Base-by-base conservation (phyloP, 2,113 vertebrate species). In the Platichthys flesus region DNA sequence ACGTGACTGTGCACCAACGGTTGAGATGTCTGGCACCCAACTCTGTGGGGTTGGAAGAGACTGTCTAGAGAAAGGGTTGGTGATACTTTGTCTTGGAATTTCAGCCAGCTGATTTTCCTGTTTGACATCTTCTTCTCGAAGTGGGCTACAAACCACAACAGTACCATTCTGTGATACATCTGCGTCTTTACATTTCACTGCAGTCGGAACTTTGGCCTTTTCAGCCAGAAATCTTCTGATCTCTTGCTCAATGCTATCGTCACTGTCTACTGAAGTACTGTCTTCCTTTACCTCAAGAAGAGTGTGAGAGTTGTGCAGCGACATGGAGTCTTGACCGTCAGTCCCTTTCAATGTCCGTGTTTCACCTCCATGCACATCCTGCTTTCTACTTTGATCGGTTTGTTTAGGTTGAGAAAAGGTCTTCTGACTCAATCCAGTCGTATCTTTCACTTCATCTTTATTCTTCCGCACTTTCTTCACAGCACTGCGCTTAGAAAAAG, bases 221-320 rank as follows among this genome's bases (percentile, higher is more conserved):
- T 98, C 96, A 1, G 97, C 97, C 76, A 99, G 87, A 81, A 98
- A 99, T 85, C 81, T 96, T 67, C 93, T 90, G 16, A 99, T 99
- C 91, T 99, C 97, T 61, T 94, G 96, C 71, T 99, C 98, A 0
- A 98, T 99, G 94, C 97, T 97, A 71, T 99, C 98, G 0, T 99
- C 96, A 0, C 97, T 99, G 89, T 99, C 97, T 24, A 97, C 94
- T 0, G 96, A 95, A 49, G 97, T 98, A 91, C 94, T 96, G 20
- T 99, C 96, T 0, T 96, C 96, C 80, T 74, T 2, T 52, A 76
- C 15, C 71, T 69, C 68, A 67, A 66, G 60, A 68, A 37, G 13
- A 2, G 35, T 13, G 35, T 65, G 60, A 35, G 45, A 9, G 23
- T 26, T 64, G 9, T 68, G 63, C 31, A 16, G 47, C 20, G 40